Conservation (phyloP, 1,140 invertebrate genomes). For the Aleiodes sp. region DNA sequence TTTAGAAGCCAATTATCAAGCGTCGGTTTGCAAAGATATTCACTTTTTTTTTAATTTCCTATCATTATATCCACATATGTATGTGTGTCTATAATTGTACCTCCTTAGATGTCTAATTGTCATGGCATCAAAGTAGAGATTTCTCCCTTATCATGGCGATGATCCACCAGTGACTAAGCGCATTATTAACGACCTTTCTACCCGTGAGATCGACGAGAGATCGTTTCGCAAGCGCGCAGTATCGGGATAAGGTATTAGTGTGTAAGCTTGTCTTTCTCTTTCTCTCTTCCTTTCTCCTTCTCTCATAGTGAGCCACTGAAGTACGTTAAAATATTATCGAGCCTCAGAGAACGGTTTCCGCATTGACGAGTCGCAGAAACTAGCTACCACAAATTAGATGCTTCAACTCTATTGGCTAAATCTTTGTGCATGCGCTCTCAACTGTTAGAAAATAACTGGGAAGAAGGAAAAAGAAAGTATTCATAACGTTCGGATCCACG, state of each 20-base stretch:
- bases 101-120: constrained; percentile 15
- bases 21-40: constrained; percentile 7
- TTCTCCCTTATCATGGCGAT: constrained; percentile 3
- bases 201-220: not conserved
- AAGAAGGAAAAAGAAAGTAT: no score
- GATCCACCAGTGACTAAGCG: constrained; percentile 23
- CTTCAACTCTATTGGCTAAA: not conserved
- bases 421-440: not conserved
- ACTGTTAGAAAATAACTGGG: no score
- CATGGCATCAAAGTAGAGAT: constrained; percentile 8
- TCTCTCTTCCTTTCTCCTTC: no score
- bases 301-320: no score
- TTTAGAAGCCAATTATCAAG: not conserved
- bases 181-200: constrained; percentile 32
- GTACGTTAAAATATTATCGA: not conserved
- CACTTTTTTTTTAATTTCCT: not conserved
- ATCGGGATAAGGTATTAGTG: no score
- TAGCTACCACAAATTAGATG: not conserved
- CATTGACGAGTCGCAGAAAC: not conserved
- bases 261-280: no score
- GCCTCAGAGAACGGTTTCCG: not conserved
- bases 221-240: constrained; percentile 10
- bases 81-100: not conserved
- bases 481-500: no score
- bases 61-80: not conserved